A percentile compares a stretch with the other conserved stretches of the same genome.
These are phyloP conservation scores for Rotaria sp. DNA, from an alignment of 2,888 invertebrate species.

Conservation along the genomic window DNA sequence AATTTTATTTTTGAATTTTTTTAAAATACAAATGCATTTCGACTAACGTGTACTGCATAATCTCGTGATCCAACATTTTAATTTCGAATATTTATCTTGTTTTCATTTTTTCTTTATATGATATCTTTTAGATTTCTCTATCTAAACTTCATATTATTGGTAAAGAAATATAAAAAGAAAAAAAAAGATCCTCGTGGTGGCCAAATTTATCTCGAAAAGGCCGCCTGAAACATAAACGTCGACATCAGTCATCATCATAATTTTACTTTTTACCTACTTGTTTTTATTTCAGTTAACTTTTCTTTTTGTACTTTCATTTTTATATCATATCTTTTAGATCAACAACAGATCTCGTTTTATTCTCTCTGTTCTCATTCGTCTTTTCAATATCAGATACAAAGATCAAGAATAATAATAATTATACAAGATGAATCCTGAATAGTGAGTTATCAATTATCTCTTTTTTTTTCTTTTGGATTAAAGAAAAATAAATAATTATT, in stretches of 20 bases:
- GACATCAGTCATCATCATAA: background rate
- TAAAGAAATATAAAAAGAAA: background rate
- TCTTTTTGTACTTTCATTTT: background rate
- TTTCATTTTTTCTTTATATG: background rate
- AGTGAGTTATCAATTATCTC: background rate
- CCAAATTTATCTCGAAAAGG: background rate
- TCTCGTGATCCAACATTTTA: background rate
- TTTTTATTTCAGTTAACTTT: background rate
- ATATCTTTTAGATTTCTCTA: background rate
- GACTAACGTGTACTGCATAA: background rate
- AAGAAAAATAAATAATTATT: background rate
- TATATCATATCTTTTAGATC: background rate
- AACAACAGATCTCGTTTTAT: background rate
- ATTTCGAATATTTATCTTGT: background rate
- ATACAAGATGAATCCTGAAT: slow-evolving; percentile 24
- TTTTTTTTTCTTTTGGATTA: background rate
- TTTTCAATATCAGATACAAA: background rate
- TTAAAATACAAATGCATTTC: slow-evolving; percentile 19
- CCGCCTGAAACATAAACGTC: background rate
- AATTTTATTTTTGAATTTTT: background rate
- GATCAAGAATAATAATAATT: background rate
- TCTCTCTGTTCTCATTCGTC: background rate
- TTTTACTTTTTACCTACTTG: background rate
- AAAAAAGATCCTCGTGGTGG: background rate
- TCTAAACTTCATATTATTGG: background rate